These are phyloP conservation scores for Conus canariensis DNA, from an alignment of 2,888 invertebrate species.

Conservation along the genomic window DNA sequence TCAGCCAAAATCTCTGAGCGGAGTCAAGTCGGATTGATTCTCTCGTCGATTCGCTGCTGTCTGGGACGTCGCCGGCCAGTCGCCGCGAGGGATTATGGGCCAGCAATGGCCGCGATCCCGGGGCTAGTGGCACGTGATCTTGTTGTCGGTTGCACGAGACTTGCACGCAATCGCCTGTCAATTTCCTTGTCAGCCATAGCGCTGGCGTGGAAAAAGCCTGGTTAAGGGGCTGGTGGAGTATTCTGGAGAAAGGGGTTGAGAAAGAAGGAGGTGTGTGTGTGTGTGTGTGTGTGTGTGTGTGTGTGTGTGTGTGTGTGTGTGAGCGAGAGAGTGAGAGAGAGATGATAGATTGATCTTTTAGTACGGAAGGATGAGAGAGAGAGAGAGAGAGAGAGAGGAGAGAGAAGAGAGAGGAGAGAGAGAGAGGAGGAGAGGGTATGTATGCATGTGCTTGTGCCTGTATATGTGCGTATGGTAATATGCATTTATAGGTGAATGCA, in stretches of 20 bases:
- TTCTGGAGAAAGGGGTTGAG: neutral
- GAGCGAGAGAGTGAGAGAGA: neutral
- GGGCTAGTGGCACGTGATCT: neutral
- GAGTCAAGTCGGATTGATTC: neutral
- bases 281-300: too few species aligned
- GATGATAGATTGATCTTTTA: too few species aligned
- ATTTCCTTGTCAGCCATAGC: neutral
- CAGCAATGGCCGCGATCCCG: conserved; percentile 9
- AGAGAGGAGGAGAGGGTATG: neutral
- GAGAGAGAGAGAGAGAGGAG: neutral
- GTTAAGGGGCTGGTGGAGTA: neutral
- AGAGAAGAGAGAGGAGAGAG: neutral
- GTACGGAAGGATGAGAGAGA: neutral
- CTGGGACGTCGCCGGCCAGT: conserved; percentile 15
- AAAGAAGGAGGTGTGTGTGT: too few species aligned
- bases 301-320: too few species aligned
- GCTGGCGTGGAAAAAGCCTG: too few species aligned
- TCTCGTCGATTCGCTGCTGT: neutral
- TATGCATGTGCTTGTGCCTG: neutral
- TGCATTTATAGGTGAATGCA: neutral
- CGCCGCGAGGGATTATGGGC: conserved; percentile 33
- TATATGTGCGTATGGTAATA: neutral
- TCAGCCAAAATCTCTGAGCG: neutral
- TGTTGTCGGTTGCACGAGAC: conserved; percentile 19
- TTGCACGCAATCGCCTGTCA: conserved; percentile 27